Evolutionary conservation across 1,140 invertebrate genomes (phyloP).

Genomic region (Anastatus disparis): DNA sequence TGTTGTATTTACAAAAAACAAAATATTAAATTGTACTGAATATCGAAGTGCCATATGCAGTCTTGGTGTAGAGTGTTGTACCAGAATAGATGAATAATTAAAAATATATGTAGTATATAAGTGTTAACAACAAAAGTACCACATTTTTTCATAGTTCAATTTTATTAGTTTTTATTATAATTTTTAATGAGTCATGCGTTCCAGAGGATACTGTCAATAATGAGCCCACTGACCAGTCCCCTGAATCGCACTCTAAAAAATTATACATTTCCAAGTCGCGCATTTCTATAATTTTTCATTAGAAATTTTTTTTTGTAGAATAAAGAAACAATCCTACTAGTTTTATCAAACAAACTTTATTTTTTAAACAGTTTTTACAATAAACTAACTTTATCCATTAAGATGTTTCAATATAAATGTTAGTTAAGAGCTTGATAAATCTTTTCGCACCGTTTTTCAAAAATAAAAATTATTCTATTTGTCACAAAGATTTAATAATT

Average conservation of each 20-base stretch:
- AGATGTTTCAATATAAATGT: background rate
- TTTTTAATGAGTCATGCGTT: conserved; percentile 45
- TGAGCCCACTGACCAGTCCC: conserved; percentile 59
- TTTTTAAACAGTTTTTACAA: background rate
- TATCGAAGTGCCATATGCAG: conserved; percentile 14
- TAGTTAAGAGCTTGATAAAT: background rate
- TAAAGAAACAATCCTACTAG: background rate
- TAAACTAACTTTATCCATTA: too few relatives aligned
- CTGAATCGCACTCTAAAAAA: conserved; percentile 41
- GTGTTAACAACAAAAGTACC: too few relatives aligned
- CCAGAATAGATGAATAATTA: background rate
- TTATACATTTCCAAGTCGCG: background rate
- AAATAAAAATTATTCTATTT: background rate
- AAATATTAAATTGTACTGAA: conserved; percentile 14
- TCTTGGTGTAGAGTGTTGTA: conserved; percentile 20
- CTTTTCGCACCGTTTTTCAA: background rate
- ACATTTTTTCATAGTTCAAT: too few relatives aligned
- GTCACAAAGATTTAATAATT: conserved; percentile 4
- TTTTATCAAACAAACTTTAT: background rate
- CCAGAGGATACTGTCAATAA: conserved; percentile 49
- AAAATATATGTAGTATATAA: background rate
- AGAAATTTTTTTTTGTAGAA: too few relatives aligned
- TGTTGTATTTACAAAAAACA: conserved; percentile 13
- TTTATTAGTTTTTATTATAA: background rate
- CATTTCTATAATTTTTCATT: background rate